Evolutionary conservation across 2,888 invertebrate genomes (phyloP), one percentile per base, ranked within the genome.

Genomic region (Altica lythri): DNA sequence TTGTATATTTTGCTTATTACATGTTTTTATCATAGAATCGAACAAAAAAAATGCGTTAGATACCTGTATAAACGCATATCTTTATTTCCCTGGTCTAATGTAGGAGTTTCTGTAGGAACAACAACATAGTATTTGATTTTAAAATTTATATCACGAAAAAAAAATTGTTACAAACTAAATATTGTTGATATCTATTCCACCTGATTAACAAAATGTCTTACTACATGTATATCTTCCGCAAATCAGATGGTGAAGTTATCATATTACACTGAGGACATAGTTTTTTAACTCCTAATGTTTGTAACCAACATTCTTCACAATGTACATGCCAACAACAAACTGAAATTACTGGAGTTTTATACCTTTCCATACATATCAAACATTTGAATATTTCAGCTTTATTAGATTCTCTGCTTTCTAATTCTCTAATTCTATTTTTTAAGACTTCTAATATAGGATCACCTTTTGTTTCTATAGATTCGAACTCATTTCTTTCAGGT

Each of bases 321-420:
- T 95, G 92, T 0, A 95, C 95, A 75, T 96, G 96, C 95, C 95
- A 96, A 75, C 96, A 96, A 71, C 92, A 92, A 55, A 95, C 89
- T 1, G 95, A 95, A 46, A 93, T 92, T 4, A 94, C 88, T 0
- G 95, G 94, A 30, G 90, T 90, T 49, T 83, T 82, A 75, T 92
- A 92, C 19, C 86, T 82, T 46, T 91, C 93, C 80, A 94, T 85
- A 72, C 95, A 95, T 62, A 95, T 95, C 45, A 94, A 81, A 78
- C 95, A 95, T 75, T 92, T 92, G 59, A 86, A 85, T 75, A 88
- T 85, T 52, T 81, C 80, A 53, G 80, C 79, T 59, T 77, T 80
- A 60, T 74, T 75, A 65, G 80, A 79, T 54, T 81, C 79, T 50
- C 79, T 77, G 53, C 76, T 81, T 71, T 92, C 92, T 65, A 91